phyloP scores from a whole-genome alignment of 2,113 vertebrate species.

The Scytalopus superciliaris region DNA sequence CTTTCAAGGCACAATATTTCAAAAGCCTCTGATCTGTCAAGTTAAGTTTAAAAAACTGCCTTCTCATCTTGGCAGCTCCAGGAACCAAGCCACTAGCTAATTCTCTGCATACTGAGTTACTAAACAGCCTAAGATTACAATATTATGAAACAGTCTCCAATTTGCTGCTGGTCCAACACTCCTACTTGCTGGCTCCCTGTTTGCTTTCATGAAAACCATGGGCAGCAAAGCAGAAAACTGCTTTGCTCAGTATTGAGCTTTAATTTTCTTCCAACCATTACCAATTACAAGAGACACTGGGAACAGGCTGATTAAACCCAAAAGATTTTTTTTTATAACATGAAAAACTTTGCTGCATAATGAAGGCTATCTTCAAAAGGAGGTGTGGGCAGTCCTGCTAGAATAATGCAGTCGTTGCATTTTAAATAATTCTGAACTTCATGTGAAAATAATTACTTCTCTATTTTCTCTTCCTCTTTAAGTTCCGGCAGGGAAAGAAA shows the following conservation, averaged over 20 bases:
- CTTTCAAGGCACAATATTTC: not conserved
- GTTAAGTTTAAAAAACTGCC: not conserved
- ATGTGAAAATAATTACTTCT: not conserved
- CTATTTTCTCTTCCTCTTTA: not conserved
- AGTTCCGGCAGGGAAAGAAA: not conserved
- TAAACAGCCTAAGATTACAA: slow-evolving; percentile 1
- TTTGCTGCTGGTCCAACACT: not conserved
- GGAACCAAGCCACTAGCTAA: not conserved
- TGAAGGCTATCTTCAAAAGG: not conserved
- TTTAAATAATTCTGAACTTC: not conserved
- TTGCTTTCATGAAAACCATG: not conserved
- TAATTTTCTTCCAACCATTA: not conserved
- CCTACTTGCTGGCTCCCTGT: not conserved
- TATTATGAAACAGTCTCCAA: not conserved
- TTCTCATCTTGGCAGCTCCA: not conserved
- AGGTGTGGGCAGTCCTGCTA: not conserved
- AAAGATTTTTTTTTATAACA: not conserved
- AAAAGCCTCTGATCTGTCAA: slow-evolving; percentile 11
- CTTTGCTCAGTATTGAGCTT: not conserved
- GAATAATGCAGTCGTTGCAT: not conserved
- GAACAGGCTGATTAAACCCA: not conserved
- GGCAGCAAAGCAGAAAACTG: not conserved
- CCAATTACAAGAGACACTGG: not conserved
- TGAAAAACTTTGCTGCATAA: not conserved
- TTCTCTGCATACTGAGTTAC: not conserved